Percentiles rank a stretch among this genome's conserved stretches.
phyloP scores from a whole-genome alignment of 2,113 vertebrate genomes.

The Cygnus atratus region DNA sequence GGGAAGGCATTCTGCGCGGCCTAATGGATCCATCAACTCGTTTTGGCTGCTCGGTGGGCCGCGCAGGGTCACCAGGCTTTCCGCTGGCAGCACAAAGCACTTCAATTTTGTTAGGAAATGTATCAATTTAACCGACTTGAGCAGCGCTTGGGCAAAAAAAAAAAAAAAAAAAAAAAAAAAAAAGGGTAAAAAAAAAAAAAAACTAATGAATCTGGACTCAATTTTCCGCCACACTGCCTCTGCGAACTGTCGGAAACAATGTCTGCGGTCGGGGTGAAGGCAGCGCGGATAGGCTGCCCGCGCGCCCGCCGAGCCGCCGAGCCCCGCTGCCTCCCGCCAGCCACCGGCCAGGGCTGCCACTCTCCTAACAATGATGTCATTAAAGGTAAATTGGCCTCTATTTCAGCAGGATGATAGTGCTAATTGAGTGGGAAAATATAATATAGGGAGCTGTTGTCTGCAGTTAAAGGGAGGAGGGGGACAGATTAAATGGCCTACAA shows the following conservation, averaged over 20 bases:
- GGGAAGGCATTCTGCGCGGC: constrained; percentile 94
- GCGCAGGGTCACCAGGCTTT: constrained; percentile 99
- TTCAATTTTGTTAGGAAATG: constrained; percentile 99
- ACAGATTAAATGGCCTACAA: constrained; percentile 97
- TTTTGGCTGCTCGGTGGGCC: constrained; percentile 97
- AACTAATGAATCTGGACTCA: constrained; percentile 99
- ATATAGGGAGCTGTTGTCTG: constrained; percentile 97
- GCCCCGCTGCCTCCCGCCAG: constrained; percentile 86
- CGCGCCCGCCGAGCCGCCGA: constrained; percentile 77
- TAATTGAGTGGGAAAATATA: constrained; percentile 99
- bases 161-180: neutral
- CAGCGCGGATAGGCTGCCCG: constrained; percentile 86
- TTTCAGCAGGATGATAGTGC: constrained; percentile 99
- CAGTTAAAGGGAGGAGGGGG: constrained; percentile 92
- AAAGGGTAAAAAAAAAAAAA: rapidly evolving
- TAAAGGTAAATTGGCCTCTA: constrained; percentile 99
- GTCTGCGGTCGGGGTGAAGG: constrained; percentile 90
- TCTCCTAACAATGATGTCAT: constrained; percentile 99
- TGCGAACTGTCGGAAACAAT: constrained; percentile 98
- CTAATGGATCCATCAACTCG: constrained; percentile 99
- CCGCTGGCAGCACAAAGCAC: constrained; percentile 99
- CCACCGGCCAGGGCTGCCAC: constrained; percentile 87
- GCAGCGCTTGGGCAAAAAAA: constrained; percentile 78
- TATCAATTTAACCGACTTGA: constrained; percentile 99
- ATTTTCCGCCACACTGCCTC: constrained; percentile 99